Evolutionary conservation across 2,797 vertebrate species (phyloP), one percentile per base, ranked within the genome.

Genomic region (Mus minutoides): DNA sequence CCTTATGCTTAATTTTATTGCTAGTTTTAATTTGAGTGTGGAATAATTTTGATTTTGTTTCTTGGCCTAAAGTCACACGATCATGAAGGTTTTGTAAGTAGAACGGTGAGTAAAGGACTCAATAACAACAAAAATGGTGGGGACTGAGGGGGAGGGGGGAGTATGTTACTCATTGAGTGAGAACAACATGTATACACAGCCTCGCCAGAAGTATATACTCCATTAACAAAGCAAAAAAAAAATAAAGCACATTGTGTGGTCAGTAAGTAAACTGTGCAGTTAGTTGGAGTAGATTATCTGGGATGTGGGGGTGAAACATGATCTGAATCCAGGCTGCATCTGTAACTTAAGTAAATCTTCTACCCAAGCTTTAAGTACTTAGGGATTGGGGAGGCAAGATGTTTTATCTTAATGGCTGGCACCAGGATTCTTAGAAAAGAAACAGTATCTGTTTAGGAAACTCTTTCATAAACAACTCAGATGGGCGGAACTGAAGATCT

Each of bases 351-450:
- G 85, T 78, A 82, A 69, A 94, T 54, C 88, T 49, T 78, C 71
- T 82, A 54, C 58, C 56, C 78, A 80, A 37, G 13, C n/a, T 94
- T 88, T 73, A 84, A 90, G 88, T 92, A 88, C 49, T 40, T 58
- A 76, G 84, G 64, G 24, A 60, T 3, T 14, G 71, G 21, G 26
- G 19, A 1, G 37, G 75, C 1, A 75, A 26, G 58, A 60, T 26
- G 2, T 56, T 95, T 95, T 95, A 84, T 49, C 90, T 92, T 88
- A 96, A 88, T 43, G 94, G 46, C 43, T 92, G 78, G 95, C 86
- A 84, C 77, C 62, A 90, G 77, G 24, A 76, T 92, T 84, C 85
- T 92, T 96, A 80, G 71, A 80, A 95, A 95, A 75, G 43, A 96
- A 96, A 91, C 71, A 49, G 2, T 82, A 54, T 94, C 80, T 90